Evolutionary conservation across 2,797 vertebrate species (phyloP).

Genomic region (Limnodromus scolopaceus): DNA sequence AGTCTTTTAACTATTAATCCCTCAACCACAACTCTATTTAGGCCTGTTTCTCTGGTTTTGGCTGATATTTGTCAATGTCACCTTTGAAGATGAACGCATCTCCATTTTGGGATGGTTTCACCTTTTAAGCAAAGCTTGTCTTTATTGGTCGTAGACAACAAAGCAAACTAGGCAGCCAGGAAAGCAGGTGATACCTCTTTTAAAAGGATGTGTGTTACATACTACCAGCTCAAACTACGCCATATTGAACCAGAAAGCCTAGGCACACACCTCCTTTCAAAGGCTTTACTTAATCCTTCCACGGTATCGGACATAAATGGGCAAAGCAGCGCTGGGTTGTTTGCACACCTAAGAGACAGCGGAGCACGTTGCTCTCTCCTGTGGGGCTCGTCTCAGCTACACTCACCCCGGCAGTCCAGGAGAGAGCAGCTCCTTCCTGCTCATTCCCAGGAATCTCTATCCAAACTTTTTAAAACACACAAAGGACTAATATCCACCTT

Average conservation of each 20-base stretch:
- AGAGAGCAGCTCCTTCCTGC: not conserved
- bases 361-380: rapidly evolving
- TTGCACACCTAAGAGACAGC: not conserved
- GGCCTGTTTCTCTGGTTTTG: not conserved
- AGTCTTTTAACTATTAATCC: not conserved
- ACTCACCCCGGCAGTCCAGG: not conserved
- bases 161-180: not conserved
- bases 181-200: not conserved
- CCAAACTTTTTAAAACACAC: not conserved
- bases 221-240: not conserved
- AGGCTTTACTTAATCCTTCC: not conserved
- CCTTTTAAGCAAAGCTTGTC: not conserved
- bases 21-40: not conserved
- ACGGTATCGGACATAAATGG: not conserved
- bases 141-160: not conserved
- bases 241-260: rapidly evolving
- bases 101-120: not conserved
- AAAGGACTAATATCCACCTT: not conserved
- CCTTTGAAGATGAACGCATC: not conserved
- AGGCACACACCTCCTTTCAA: not conserved
- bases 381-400: not conserved
- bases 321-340: not conserved
- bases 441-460: not conserved
- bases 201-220: not conserved
- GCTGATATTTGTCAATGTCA: not conserved